phyloP scores from a whole-genome alignment of 2,888 invertebrate species.

The Dicranocentrus wangi region DNA sequence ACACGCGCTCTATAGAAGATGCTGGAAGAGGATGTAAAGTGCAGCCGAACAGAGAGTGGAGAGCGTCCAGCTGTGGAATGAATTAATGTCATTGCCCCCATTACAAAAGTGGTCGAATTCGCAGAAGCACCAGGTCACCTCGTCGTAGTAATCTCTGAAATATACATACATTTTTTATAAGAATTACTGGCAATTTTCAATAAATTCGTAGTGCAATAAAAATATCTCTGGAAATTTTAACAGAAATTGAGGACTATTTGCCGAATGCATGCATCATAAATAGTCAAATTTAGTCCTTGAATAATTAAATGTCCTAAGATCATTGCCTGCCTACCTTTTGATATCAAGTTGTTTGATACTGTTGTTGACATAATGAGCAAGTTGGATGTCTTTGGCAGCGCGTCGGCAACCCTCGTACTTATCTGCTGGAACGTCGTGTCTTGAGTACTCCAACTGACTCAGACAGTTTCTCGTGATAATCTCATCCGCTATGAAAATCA shows the following conservation, averaged over 20 bases:
- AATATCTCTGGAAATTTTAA: neutral
- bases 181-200: neutral
- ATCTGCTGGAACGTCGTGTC: slow-evolving; percentile 92
- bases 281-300: too few relatives aligned
- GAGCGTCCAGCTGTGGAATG: slow-evolving; percentile 24
- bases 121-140: slow-evolving; percentile 91
- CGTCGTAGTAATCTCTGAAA: slow-evolving; percentile 84
- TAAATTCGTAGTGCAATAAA: neutral
- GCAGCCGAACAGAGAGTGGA: neutral
- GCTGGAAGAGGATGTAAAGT: neutral
- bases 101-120: slow-evolving; percentile 93
- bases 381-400: slow-evolving; percentile 84
- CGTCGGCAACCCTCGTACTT: slow-evolving; percentile 92
- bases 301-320: too few relatives aligned
- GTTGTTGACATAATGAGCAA: slow-evolving; percentile 91
- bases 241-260: neutral
- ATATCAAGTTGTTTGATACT: slow-evolving; percentile 89
- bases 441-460: slow-evolving; percentile 83
- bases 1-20: neutral
- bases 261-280: neutral
- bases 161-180: slow-evolving; percentile 10
- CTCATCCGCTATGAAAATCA: slow-evolving; percentile 79
- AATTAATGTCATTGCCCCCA: slow-evolving; percentile 73
- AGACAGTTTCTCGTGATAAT: slow-evolving; percentile 89
- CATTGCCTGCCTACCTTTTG: slow-evolving; percentile 79